phyloP scores from a whole-genome alignment of 2,797 vertebrate species.

The Natrix natrix region DNA sequence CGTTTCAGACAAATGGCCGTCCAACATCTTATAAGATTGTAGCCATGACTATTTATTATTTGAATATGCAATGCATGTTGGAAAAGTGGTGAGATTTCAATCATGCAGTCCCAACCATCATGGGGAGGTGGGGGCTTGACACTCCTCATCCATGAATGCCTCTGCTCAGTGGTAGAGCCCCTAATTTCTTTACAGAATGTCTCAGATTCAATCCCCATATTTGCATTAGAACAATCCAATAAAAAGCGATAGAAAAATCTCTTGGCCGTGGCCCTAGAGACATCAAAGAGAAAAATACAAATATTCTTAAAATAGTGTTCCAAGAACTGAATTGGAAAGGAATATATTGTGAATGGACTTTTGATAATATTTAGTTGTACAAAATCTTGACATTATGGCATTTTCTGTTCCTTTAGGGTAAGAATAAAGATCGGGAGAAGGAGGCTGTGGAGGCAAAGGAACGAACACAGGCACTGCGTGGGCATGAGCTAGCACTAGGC shows the following conservation, averaged over 20 bases:
- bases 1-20: too few relatives aligned
- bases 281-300: background rate
- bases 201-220: background rate
- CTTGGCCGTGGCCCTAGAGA: background rate
- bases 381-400: background rate
- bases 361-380: background rate
- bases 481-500: conserved; percentile 81
- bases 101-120: too few relatives aligned
- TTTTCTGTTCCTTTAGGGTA: conserved; percentile 79
- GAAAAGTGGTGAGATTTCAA: too few relatives aligned
- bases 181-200: background rate
- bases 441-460: conserved; percentile 71
- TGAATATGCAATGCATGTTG: too few relatives aligned
- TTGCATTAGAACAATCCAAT: background rate
- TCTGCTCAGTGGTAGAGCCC: too few relatives aligned
- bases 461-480: conserved; percentile 65
- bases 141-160: too few relatives aligned
- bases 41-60: too few relatives aligned
- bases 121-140: too few relatives aligned
- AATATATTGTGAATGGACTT: background rate
- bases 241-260: background rate
- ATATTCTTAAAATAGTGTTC: background rate
- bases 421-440: conserved; percentile 75
- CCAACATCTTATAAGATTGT: too few relatives aligned
- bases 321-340: background rate